phyloP scores from a whole-genome alignment of 1,140 invertebrate species.

The Diabrotica undecimpunctata region DNA sequence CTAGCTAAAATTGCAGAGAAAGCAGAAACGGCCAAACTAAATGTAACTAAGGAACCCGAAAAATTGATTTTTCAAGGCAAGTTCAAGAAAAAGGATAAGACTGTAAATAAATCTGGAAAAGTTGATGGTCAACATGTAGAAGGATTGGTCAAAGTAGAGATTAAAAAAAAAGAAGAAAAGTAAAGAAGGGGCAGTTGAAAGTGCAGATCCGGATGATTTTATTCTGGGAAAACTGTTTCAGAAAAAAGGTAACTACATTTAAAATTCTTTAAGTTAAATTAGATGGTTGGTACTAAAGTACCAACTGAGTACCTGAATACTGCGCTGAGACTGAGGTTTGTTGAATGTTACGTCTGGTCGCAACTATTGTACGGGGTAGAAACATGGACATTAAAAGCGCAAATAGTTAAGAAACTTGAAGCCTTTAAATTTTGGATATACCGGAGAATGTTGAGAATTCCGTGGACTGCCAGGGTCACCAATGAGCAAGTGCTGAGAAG shows the following conservation, averaged over 20 bases:
- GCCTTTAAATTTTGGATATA: too few species aligned
- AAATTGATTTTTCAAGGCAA: constrained; percentile 5
- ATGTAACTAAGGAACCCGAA: constrained; percentile 29
- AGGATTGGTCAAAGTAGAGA: constrained; percentile 41
- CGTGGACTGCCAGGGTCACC: too few species aligned
- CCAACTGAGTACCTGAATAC: too few species aligned
- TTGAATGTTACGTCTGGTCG: too few species aligned
- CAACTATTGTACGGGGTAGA: too few species aligned
- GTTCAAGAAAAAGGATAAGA: constrained; percentile 36
- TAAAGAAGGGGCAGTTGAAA: constrained; percentile 16
- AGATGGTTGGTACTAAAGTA: too few species aligned
- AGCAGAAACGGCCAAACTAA: constrained; percentile 17
- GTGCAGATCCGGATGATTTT: constrained; percentile 52
- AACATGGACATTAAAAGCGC: too few species aligned
- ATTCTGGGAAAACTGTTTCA: constrained; percentile 58
- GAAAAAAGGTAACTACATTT: constrained; percentile 45
- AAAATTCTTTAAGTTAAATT: too few species aligned
- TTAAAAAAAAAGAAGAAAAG: constrained; percentile 34
- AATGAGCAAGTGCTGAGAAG: too few species aligned
- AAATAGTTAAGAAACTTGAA: too few species aligned
- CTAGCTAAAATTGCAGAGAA: constrained; percentile 23
- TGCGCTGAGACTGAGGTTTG: too few species aligned
- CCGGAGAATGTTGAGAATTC: too few species aligned
- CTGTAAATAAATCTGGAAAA: constrained; percentile 37
- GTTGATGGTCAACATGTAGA: constrained; percentile 45